Base-by-base conservation (phyloP, 2,797 vertebrate genomes). In the Monodelphis domestica region DNA sequence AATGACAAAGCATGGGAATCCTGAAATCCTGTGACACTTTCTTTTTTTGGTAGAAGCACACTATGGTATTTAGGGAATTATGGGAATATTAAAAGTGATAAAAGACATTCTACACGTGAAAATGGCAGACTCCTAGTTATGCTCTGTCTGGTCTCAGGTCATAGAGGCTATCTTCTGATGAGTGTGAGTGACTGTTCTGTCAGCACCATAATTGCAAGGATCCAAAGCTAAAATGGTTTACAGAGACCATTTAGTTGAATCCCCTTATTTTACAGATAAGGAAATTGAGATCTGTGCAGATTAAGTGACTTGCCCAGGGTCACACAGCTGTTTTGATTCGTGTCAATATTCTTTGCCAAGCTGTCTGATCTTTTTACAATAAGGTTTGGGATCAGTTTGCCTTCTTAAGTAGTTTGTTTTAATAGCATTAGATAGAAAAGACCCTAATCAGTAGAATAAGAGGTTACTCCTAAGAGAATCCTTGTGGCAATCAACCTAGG, bases 121-220 rank as follows among this genome's bases (percentile, higher is more conserved):
- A 2, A 90, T 1, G 89, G 33, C 51, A 91, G 50, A 63, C 78
- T 90, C 54, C 6, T 59, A 63, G n/a, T 55, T 0, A 94, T 88
- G 38, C 93, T 91, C 89, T 94, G 38, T 94, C 91, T 91, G 88
- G 33, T 93, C n/a, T 91, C 17, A 57, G 38, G 50, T 55, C 9
- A 94, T 38, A 89, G 95, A 93, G 93, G 90, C 0, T 54, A 57
- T 70, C 94, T 95, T 94, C 70, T 93, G 12, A 89, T 52, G 57
- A 94, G 29, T 53, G 33, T 93, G n/a, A 90, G 38, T 26, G 9
- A 45, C 3, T 11, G 14, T 50, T 45, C 70, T 45, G 15, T 38
- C 63, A 59, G 33, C 21, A 38, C 4, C 29, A 33, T 3, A 59
- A 59, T 12, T 29, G 26, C 1, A 84, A 84, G 24, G 11, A 38